Percentiles rank a stretch among this genome's conserved stretches.
Evolutionary conservation across 2,888 invertebrate genomes (phyloP).

Genomic region (Nebria salina): DNA sequence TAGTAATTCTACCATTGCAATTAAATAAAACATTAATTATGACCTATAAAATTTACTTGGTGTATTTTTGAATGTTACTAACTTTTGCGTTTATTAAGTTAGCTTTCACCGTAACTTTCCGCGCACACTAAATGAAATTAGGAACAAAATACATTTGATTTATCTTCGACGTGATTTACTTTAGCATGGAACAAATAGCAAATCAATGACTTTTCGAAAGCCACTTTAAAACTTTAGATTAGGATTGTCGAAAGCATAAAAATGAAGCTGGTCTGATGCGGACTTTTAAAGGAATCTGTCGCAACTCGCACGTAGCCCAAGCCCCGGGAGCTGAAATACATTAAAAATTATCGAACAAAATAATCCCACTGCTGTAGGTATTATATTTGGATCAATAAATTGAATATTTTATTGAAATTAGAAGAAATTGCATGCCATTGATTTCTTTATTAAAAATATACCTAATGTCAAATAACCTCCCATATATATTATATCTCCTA

Average conservation of each 20-base stretch:
- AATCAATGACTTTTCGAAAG: constrained; percentile 37
- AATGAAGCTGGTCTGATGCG: constrained; percentile 17
- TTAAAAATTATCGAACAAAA: constrained; percentile 1
- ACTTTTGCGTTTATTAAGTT: neutral
- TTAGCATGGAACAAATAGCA: constrained; percentile 26
- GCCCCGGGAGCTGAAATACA: neutral
- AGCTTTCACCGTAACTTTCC: neutral
- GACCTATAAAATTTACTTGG: neutral
- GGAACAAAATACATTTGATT: neutral
- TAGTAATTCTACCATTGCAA: too few relatives aligned
- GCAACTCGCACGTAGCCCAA: neutral
- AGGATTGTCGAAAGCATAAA: constrained; percentile 38
- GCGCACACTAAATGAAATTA: neutral
- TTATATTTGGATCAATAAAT: neutral
- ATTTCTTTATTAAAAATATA: neutral
- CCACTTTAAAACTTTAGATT: constrained; percentile 37
- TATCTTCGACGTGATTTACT: neutral
- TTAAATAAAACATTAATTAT: neutral
- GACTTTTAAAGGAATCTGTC: constrained; percentile 6
- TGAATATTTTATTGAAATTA: neutral
- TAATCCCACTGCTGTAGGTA: neutral
- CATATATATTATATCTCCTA: too few relatives aligned
- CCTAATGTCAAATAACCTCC: neutral
- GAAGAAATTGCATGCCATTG: neutral
- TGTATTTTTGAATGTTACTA: neutral